These are phyloP conservation scores for Pantala flavescens DNA, from an alignment of 1,140 invertebrate genomes.

Conservation along the genomic window DNA sequence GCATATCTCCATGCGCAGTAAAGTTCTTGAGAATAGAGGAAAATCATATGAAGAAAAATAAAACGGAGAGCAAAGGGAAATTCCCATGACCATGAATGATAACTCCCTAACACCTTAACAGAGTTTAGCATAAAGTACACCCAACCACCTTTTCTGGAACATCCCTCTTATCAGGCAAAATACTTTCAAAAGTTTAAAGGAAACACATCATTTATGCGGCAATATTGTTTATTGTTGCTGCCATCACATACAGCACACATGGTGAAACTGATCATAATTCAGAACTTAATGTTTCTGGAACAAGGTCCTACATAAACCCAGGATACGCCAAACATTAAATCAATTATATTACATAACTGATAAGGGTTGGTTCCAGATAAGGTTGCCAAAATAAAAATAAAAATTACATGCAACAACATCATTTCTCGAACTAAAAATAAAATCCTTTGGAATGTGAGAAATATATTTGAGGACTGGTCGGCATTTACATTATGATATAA, in stretches of 20 bases:
- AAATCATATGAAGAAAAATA: not conserved
- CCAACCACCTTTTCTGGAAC: slow-evolving; percentile 17
- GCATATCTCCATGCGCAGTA: not conserved
- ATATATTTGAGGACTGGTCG: not conserved
- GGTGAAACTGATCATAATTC: slow-evolving; percentile 1
- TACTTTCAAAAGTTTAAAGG: slow-evolving; percentile 10
- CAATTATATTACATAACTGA: slow-evolving; percentile 13
- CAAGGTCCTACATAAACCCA: not conserved
- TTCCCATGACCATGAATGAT: not conserved
- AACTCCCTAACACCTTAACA: not conserved
- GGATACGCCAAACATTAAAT: not conserved
- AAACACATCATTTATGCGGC: slow-evolving; percentile 7
- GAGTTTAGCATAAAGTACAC: not conserved
- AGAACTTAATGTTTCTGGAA: not conserved
- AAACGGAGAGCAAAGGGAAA: not conserved
- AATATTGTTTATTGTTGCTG: slow-evolving; percentile 14
- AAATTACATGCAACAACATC: not conserved
- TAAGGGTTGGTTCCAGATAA: slow-evolving; percentile 17
- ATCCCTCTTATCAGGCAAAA: slow-evolving; percentile 14
- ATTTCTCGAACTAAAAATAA: not conserved
- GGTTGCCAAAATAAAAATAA: slow-evolving; percentile 12
- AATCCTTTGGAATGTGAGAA: not conserved
- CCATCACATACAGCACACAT: not conserved
- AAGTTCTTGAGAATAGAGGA: not conserved
- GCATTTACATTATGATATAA: not conserved